Evolutionary conservation across 2,888 invertebrate genomes (phyloP), one percentile per base, ranked within the genome.

Genomic region (Bembecia ichneumoniformis): DNA sequence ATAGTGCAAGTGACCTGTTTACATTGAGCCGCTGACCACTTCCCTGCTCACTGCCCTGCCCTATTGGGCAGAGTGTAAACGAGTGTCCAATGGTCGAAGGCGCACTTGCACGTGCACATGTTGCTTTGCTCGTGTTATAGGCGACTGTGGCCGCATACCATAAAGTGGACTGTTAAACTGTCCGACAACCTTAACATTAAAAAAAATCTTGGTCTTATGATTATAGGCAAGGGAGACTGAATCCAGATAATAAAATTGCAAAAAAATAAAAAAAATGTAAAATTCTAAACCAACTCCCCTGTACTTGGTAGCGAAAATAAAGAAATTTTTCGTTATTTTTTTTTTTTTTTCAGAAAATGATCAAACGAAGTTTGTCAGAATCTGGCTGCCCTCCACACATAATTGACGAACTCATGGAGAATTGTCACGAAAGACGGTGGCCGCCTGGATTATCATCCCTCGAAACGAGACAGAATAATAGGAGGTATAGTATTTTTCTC

Each of bases 391-490:
- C 98, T 3, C 91, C 94, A 15, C 96, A 97, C 74, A 95, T 97
- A 53, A 92, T 98, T 54, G 96, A 96, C 66, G 96, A 97, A 68
- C 89, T 98, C 35, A 98, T 98, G 96, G 97, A 97, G 75, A 98
- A 98, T 78, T 97, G 98, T 56, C 98, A 98, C 75, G 98, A 98
- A 77, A 87, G 97, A 52, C 90, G 96, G 56, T 98, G 98, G 98
- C 98, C 98, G 0, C 93, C 94, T 0, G 98, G 98, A 10, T 87
- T 98, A 10, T 95, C 94, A 63, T 95, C 97, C 0, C 87, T 98
- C 43, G 98, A 98, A 82, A 97, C 97, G 1, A 89, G 98, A 58
- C 98, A 98, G 75, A 95, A 95, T 68, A 98, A 97, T 80, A 91
- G 98, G 62, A 89, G 97, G 66, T 94, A 46, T 13, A 15, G 14